These are phyloP conservation scores for Panulirus ornatus DNA, from an alignment of 1,140 invertebrate species.

Conservation along the genomic window DNA sequence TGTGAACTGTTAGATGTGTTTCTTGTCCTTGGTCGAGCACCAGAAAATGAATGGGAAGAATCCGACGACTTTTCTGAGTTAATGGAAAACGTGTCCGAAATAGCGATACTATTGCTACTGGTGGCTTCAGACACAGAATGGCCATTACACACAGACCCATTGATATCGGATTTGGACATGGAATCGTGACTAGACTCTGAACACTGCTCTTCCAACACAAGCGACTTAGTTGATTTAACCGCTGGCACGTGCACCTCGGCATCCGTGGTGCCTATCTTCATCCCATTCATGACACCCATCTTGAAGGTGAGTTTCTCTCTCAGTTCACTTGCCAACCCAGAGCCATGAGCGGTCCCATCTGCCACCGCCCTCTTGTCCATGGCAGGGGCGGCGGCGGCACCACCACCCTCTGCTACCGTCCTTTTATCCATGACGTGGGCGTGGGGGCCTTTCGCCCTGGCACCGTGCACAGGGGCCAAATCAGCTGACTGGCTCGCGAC, in stretches of 20 bases:
- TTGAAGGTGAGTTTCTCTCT: slow-evolving; percentile 60
- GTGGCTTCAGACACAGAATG: slow-evolving; percentile 72
- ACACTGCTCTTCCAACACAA: slow-evolving; percentile 57
- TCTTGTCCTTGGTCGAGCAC: slow-evolving; percentile 74
- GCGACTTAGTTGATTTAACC: background rate
- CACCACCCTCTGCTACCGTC: slow-evolving; percentile 1
- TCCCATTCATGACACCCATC: slow-evolving; percentile 60
- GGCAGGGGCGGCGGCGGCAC: background rate
- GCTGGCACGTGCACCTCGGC: slow-evolving; percentile 62
- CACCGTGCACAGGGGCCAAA: slow-evolving; percentile 64
- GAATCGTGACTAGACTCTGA: slow-evolving; percentile 74
- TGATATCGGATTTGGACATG: slow-evolving; percentile 48
- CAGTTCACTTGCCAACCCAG: slow-evolving; percentile 37
- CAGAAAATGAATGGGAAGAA: slow-evolving; percentile 70
- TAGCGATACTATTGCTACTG: slow-evolving; percentile 71
- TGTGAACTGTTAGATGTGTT: slow-evolving; percentile 74
- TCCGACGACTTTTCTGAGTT: slow-evolving; percentile 73
- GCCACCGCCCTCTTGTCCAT: slow-evolving; percentile 31
- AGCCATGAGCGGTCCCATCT: background rate
- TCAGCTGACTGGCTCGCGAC: slow-evolving; percentile 55
- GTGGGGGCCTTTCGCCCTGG: slow-evolving; percentile 54
- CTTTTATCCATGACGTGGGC: slow-evolving; percentile 49
- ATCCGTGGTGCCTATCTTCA: slow-evolving; percentile 68
- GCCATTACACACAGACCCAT: slow-evolving; percentile 73
- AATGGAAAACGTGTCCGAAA: slow-evolving; percentile 74